These are phyloP conservation scores for Spea hammondii DNA, from an alignment of 2,797 vertebrate species.

Conservation along the genomic window DNA sequence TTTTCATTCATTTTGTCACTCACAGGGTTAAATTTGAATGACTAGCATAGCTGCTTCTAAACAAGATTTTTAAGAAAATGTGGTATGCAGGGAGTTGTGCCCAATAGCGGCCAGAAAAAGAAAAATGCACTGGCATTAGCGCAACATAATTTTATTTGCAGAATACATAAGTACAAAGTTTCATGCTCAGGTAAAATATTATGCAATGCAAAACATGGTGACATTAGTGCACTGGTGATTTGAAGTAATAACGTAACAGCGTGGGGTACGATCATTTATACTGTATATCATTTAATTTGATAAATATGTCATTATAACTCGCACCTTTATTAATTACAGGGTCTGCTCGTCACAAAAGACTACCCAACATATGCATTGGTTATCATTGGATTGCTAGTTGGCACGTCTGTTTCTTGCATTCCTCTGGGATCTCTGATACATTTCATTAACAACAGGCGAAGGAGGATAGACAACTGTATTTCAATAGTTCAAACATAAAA, in stretches of 20 bases:
- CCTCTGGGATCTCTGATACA: slow-evolving; percentile 75
- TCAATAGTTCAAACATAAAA: not conserved
- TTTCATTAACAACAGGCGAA: slow-evolving; percentile 61
- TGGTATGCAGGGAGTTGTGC: too few species aligned
- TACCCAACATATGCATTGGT: slow-evolving; percentile 77
- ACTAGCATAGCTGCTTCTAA: too few species aligned
- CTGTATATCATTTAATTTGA: not conserved
- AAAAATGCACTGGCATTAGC: too few species aligned
- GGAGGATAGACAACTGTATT: slow-evolving; percentile 46
- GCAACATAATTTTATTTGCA: too few species aligned
- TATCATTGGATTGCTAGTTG: slow-evolving; percentile 80
- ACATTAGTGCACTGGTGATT: not conserved
- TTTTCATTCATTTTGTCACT: too few species aligned
- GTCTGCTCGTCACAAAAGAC: slow-evolving; percentile 73
- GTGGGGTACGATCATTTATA: too few species aligned
- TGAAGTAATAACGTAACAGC: too few species aligned
- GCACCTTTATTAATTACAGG: slow-evolving; percentile 66
- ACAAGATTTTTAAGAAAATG: too few species aligned
- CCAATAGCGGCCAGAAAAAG: too few species aligned
- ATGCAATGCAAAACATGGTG: not conserved
- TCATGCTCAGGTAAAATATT: too few species aligned
- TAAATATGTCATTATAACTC: not conserved
- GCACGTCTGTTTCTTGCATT: slow-evolving; percentile 75
- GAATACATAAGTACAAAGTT: too few species aligned
- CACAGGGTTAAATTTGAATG: too few species aligned